Conservation (phyloP, 1,140 invertebrate genomes). For the Formica exsecta region DNA sequence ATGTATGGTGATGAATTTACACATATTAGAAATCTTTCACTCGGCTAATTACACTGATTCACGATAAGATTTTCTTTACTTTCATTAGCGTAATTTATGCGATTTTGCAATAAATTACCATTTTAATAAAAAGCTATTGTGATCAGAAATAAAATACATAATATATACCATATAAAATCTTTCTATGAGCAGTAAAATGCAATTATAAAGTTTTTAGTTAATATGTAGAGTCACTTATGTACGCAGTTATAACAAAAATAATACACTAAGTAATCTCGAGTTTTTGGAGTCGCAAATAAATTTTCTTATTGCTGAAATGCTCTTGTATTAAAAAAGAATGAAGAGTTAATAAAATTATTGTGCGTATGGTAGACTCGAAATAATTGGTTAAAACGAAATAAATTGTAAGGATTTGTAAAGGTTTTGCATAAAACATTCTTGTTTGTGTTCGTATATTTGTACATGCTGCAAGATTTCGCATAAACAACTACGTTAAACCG, state of each 20-base stretch:
- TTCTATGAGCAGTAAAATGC: constrained; percentile 35
- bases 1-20: constrained; percentile 33
- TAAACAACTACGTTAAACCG: neutral
- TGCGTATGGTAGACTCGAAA: neutral
- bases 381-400: neutral
- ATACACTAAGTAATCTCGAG: constrained; percentile 1
- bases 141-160: constrained; percentile 31
- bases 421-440: neutral
- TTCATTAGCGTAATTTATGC: neutral
- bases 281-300: neutral
- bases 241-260: neutral
- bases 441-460: neutral
- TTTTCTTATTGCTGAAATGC: neutral
- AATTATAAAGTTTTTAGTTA: constrained; percentile 14
- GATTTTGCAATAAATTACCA: constrained; percentile 10
- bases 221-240: neutral
- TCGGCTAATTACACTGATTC: neutral
- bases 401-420: neutral
- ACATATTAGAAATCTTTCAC: constrained; percentile 20
- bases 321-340: neutral
- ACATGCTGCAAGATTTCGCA: neutral
- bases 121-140: constrained; percentile 32
- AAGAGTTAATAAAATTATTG: neutral
- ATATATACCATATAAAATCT: constrained; percentile 20
- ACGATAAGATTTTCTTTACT: constrained; percentile 11